A percentile compares a stretch with the other conserved stretches of the same genome.
phyloP scores from a whole-genome alignment of 2,888 invertebrate species.

The Spisula subtruncata region DNA sequence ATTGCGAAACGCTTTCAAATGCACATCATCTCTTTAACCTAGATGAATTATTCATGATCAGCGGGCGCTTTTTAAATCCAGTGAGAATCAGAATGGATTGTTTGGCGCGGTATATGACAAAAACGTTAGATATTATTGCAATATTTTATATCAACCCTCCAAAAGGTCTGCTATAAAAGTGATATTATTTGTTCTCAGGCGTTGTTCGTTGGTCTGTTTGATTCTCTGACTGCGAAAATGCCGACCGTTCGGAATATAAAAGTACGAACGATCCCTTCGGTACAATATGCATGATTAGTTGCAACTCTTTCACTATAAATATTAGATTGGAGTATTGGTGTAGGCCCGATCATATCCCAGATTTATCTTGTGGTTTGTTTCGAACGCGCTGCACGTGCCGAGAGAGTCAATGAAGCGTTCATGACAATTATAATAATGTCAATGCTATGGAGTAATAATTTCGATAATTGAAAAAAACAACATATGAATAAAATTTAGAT shows the following conservation, averaged over 20 bases:
- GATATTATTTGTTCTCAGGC: slow-evolving; percentile 1
- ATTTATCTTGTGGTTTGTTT: slow-evolving; percentile 2
- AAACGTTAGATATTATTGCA: slow-evolving; percentile 40
- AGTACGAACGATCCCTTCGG: neutral
- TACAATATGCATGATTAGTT: neutral
- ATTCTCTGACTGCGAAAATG: slow-evolving; percentile 10
- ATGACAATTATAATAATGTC: neutral
- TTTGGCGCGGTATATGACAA: slow-evolving; percentile 46
- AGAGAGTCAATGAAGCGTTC: neutral
- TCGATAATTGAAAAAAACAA: neutral
- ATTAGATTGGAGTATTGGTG: neutral
- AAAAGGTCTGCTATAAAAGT: slow-evolving; percentile 23
- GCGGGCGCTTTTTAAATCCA: slow-evolving; percentile 46
- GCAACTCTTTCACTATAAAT: neutral
- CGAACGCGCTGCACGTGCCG: neutral
- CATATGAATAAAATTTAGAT: slow-evolving; percentile 8
- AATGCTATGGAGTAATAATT: neutral
- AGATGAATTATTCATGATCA: slow-evolving; percentile 51
- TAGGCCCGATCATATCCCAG: neutral
- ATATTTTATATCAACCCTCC: slow-evolving; percentile 33
- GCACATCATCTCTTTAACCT: slow-evolving; percentile 56
- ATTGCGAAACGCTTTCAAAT: slow-evolving; percentile 60
- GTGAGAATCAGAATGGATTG: slow-evolving; percentile 42
- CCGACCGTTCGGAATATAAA: neutral
- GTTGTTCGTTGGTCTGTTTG: neutral